Conservation (phyloP, 1,140 invertebrate genomes). For the Trigoniulus corallinus region DNA sequence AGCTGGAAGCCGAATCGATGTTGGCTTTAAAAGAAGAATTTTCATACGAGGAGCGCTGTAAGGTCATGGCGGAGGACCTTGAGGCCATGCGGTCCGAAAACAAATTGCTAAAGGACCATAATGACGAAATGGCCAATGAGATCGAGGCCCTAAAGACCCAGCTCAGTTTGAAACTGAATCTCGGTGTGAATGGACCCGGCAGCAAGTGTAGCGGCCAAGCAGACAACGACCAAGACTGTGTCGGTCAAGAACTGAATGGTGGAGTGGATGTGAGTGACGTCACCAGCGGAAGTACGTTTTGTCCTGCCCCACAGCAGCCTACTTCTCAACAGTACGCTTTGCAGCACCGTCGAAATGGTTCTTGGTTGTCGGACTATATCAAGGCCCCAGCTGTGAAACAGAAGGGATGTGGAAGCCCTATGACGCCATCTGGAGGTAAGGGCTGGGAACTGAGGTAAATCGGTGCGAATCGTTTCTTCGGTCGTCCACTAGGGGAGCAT, state of each 20-base stretch:
- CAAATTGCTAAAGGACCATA: not conserved
- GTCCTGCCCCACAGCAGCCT: too few species aligned
- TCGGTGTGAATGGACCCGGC: not conserved
- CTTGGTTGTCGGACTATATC: not conserved
- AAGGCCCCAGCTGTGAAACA: not conserved
- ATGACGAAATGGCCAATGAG: not conserved
- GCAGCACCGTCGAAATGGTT: conserved; percentile 2
- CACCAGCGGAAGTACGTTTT: too few species aligned
- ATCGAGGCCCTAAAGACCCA: not conserved
- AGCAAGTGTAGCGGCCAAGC: not conserved
- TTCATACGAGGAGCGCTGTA: not conserved
- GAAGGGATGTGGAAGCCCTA: not conserved
- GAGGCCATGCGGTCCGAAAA: not conserved
- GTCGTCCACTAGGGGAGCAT: too few species aligned
- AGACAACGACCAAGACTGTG: not conserved
- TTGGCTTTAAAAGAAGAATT: not conserved
- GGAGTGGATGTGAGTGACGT: too few species aligned
- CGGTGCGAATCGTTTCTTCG: too few species aligned
- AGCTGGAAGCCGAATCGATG: not conserved
- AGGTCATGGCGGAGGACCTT: not conserved
- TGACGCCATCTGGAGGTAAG: not conserved
- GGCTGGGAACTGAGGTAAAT: not conserved
- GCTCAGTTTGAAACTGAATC: not conserved
- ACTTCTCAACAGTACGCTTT: not conserved
- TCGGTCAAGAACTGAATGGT: not conserved